Evolutionary conservation across 2,797 vertebrate species (phyloP).

Genomic region (Masticophis lateralis): DNA sequence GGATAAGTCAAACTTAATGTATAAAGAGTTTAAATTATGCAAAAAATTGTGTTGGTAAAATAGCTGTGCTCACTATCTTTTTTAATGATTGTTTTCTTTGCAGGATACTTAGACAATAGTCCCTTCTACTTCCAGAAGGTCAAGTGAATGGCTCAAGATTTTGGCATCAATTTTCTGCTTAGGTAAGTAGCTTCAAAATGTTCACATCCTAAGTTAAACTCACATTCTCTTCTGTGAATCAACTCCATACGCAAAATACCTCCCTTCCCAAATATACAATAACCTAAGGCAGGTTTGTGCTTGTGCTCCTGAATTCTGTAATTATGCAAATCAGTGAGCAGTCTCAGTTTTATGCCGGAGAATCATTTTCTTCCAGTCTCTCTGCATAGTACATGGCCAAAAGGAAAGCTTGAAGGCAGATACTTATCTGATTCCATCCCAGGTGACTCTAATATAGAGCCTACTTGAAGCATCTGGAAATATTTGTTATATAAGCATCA

Average conservation of each 20-base stretch:
- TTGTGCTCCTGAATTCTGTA: not conserved
- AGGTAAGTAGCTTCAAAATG: not conserved
- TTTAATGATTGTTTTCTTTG: not conserved
- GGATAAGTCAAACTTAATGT: not conserved
- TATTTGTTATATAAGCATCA: not conserved
- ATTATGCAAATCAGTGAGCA: not conserved
- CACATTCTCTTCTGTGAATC: not conserved
- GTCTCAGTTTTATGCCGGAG: not conserved
- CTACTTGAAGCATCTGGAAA: not conserved
- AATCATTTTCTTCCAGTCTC: not conserved
- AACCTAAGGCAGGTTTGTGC: not conserved
- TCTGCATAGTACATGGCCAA: not conserved
- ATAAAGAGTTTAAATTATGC: not conserved
- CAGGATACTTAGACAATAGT: not conserved
- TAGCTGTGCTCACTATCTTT: not conserved
- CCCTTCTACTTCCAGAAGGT: not conserved
- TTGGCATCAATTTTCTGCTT: constrained; percentile 12
- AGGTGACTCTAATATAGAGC: not conserved
- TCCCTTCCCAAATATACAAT: not conserved
- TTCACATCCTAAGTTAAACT: not conserved
- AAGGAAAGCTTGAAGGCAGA: not conserved
- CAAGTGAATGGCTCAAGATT: not conserved
- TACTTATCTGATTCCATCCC: not conserved
- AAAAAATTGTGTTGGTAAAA: not conserved
- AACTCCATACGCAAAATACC: not conserved